Evolutionary conservation across 2,888 invertebrate species (phyloP), one percentile per base, ranked within the genome.

Genomic region (Rhorus exstirpatorius): DNA sequence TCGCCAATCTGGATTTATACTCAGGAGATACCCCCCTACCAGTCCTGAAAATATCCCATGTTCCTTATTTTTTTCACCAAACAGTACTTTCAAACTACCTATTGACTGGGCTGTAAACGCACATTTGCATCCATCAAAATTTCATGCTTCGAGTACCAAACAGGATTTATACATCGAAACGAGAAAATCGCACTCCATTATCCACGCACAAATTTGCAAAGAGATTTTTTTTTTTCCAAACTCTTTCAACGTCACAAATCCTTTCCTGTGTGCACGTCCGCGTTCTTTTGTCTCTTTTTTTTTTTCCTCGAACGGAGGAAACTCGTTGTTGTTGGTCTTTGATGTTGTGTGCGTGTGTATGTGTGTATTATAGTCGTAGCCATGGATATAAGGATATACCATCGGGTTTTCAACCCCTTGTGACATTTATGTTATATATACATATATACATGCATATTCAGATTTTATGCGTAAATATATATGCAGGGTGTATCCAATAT

Each of bases 321-420:
- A 17, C 51, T 10, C 31, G 31, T 17, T 31, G 12, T 44, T 10
- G 7, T 3, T 14, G 41, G 72, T 78, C 68, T 78, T 78, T 78
- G 78, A 81, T n/a, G n/a, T n/a, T 78, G 74, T 70, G 46, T 35
- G 17, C 10, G 41, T 68, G 49, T 74, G n/a, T 19, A n/a, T n/a
- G n/a, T n/a, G n/a, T n/a, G n/a, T n/a, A n/a, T n/a, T n/a, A n/a
- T n/a, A n/a, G n/a, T 14, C 26, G 17, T n/a, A 63, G 8, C 3
- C 44, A 2, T 46, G 60, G 67, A 55, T 44, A 61, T 38, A 49
- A 51, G 53, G 14, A 55, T 51, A 44, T 71, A 76, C 72, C 67
- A 65, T 67, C 75, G 75, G 67, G 63, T 71, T 65, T 79, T 26
- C 49, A 24, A 53, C 49, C 83, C 71, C 67, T 65, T 71, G 75